Percentiles rank a stretch among this genome's conserved stretches.
Conservation (phyloP, 2,113 vertebrate species). For the Helogale parvula region DNA sequence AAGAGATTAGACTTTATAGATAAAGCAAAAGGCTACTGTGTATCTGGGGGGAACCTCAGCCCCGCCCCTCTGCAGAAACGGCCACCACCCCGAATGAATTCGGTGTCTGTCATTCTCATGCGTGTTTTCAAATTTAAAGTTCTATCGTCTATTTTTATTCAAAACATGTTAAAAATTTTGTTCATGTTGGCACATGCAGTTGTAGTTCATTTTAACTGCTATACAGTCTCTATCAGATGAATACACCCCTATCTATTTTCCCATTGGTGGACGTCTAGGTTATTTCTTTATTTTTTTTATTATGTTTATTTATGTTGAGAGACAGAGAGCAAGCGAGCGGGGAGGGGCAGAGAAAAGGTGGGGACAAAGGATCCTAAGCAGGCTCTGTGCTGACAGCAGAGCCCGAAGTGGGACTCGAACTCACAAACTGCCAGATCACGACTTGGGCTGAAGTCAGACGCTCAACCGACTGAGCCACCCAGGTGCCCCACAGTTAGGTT, state of each 20-base stretch:
- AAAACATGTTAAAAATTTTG: neutral
- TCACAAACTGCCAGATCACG: too few relatives aligned
- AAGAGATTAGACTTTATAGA: neutral
- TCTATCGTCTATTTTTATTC: neutral
- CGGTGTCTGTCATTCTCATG: neutral
- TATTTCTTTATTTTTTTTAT: neutral
- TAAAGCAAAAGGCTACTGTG: neutral
- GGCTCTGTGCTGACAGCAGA: too few relatives aligned
- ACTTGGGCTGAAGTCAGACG: too few relatives aligned
- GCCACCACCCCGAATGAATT: neutral
- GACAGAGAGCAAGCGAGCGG: too few relatives aligned
- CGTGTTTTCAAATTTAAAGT: neutral
- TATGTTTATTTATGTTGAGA: too few relatives aligned
- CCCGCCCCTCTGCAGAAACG: neutral
- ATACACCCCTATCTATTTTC: neutral
- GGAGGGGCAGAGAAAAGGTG: too few relatives aligned
- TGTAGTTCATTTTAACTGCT: neutral
- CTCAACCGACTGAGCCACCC: too few relatives aligned
- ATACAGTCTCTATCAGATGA: neutral
- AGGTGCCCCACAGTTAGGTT: neutral
- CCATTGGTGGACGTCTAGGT: neutral
- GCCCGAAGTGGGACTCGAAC: too few relatives aligned
- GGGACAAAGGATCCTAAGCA: too few relatives aligned
- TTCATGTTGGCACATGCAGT: neutral
- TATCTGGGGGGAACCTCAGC: neutral